A percentile compares a stretch with the other conserved stretches of the same genome.
Evolutionary conservation across 1,140 invertebrate genomes (phyloP).

Genomic region (Lepidurus couesii): DNA sequence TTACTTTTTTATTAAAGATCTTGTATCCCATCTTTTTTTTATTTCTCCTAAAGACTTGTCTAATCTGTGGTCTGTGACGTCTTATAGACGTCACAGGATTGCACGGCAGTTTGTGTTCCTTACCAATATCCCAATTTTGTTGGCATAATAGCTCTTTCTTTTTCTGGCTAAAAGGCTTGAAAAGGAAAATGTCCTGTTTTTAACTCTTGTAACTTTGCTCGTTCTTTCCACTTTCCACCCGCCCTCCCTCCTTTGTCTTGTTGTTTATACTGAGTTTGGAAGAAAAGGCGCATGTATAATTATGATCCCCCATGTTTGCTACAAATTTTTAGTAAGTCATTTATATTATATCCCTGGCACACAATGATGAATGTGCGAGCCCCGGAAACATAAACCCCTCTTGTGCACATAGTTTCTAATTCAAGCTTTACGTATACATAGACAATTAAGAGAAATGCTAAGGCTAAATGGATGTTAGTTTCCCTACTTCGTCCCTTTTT

Average conservation of each 20-base stretch:
- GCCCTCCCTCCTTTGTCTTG: background rate
- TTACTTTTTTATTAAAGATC: background rate
- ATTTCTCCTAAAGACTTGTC: background rate
- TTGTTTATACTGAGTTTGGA: background rate
- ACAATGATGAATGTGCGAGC: background rate
- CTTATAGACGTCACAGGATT: background rate
- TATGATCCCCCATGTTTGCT: background rate
- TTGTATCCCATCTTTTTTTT: background rate
- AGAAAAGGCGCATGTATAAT: background rate
- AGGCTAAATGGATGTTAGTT: constrained; percentile 1
- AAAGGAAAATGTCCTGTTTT: background rate
- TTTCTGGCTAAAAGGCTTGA: background rate
- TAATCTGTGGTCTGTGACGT: background rate
- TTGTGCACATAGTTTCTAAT: constrained; percentile 22
- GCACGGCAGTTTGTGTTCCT: constrained; percentile 20
- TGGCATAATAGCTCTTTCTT: background rate
- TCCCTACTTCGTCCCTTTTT: background rate
- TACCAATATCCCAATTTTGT: background rate
- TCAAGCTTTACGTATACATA: constrained; percentile 18
- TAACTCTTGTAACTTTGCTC: background rate
- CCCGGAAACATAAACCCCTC: background rate
- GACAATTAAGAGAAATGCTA: constrained; percentile 6
- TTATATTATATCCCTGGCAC: constrained; percentile 19
- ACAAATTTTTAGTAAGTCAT: constrained; percentile 18
- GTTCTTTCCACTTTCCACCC: background rate